These are phyloP conservation scores for Rallus limicola DNA, from an alignment of 2,113 vertebrate genomes.

Conservation along the genomic window DNA sequence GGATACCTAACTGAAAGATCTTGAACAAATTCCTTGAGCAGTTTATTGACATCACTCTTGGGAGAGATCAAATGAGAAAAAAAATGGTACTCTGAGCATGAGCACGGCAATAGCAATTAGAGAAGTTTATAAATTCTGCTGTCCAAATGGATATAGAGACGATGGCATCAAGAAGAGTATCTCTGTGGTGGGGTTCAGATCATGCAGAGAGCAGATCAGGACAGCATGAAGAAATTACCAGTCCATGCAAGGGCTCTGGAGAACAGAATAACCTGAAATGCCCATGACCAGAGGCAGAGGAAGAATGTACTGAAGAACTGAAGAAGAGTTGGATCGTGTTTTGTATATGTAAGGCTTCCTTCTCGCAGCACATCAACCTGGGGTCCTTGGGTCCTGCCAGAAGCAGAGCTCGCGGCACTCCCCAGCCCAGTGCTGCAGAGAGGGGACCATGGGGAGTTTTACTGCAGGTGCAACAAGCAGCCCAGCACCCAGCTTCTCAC, in stretches of 20 bases:
- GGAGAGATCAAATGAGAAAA: neutral
- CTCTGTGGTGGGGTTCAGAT: neutral
- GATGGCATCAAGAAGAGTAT: neutral
- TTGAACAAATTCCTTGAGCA: neutral
- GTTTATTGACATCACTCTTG: neutral
- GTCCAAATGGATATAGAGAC: neutral
- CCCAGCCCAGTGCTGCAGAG: rapidly evolving
- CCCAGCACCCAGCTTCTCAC: neutral
- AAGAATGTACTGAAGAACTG: neutral
- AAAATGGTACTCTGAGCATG: neutral
- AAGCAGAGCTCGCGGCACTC: neutral
- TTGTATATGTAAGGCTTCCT: rapidly evolving
- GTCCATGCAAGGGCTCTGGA: neutral
- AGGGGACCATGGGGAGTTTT: neutral
- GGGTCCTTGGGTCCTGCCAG: rapidly evolving
- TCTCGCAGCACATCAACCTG: rapidly evolving
- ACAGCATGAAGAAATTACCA: neutral
- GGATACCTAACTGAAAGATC: neutral
- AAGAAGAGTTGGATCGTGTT: neutral
- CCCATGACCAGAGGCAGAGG: neutral
- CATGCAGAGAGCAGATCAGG: neutral
- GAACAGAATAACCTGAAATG: neutral
- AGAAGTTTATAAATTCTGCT: neutral
- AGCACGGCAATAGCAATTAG: neutral
- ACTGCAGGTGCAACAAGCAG: neutral